phyloP scores from a whole-genome alignment of 2,888 invertebrate genomes.

The Diaperis boleti region DNA sequence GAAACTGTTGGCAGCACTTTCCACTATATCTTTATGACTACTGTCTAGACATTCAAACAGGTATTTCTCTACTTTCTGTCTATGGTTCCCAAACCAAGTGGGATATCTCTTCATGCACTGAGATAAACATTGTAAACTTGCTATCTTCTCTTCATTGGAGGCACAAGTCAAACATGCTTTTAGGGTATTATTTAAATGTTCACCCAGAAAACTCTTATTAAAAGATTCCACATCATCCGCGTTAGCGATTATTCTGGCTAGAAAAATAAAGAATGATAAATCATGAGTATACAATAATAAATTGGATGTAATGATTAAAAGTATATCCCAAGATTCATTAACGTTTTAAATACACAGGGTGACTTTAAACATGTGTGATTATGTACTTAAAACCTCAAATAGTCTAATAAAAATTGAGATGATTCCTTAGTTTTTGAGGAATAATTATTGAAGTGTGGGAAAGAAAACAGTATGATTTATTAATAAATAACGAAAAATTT shows the following conservation, averaged over 20 bases:
- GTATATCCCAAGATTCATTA: too few relatives aligned
- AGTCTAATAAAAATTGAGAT: too few relatives aligned
- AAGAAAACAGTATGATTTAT: background rate
- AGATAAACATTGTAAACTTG: constrained; percentile 12
- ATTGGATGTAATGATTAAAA: background rate
- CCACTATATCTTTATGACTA: background rate
- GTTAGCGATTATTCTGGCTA: constrained; percentile 14
- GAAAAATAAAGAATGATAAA: constrained; percentile 7
- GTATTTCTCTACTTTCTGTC: constrained; percentile 9
- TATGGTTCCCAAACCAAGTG: constrained; percentile 25
- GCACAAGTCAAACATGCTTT: constrained; percentile 8
- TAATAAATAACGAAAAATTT: too few relatives aligned
- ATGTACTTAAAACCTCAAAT: too few relatives aligned
- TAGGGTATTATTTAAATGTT: constrained; percentile 8
- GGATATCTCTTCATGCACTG: constrained; percentile 24
- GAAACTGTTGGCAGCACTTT: constrained; percentile 12
- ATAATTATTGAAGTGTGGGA: too few relatives aligned
- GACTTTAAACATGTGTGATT: too few relatives aligned
- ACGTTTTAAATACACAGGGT: too few relatives aligned
- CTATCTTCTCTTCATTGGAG: constrained; percentile 5
- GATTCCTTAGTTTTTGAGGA: too few relatives aligned
- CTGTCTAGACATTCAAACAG: constrained; percentile 10
- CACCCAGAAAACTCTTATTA: constrained; percentile 8
- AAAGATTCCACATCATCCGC: constrained; percentile 3
- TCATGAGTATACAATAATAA: background rate